phyloP scores from a whole-genome alignment of 2,888 invertebrate genomes.

The Rutpela maculata region DNA sequence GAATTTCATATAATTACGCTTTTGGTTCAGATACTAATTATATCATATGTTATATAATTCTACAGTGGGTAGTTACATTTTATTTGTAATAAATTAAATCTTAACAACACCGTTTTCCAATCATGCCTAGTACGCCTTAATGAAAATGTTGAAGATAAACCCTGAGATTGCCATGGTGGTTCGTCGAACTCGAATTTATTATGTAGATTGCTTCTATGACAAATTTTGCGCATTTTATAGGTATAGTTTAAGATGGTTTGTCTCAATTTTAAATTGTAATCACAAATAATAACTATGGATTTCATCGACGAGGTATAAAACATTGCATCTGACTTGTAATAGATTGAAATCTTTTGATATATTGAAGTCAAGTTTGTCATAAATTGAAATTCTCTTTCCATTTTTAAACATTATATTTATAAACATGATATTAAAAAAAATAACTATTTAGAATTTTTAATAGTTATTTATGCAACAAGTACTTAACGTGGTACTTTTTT shows the following conservation, averaged over 20 bases:
- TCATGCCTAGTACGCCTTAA: neutral
- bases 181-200: constrained; percentile 47
- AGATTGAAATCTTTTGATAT: no score
- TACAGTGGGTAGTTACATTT: constrained; percentile 20
- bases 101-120: neutral
- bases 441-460: no score
- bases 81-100: constrained; percentile 7
- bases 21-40: constrained; percentile 32
- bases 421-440: no score
- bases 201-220: constrained; percentile 50
- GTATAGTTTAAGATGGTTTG: constrained; percentile 47
- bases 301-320: no score
- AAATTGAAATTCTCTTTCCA: no score
- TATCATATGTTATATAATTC: constrained; percentile 12
- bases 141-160: constrained; percentile 15
- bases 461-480: no score
- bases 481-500: no score
- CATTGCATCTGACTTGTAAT: no score
- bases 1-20: constrained; percentile 31
- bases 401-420: no score
- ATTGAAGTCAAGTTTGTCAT: no score
- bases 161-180: constrained; percentile 44
- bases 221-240: constrained; percentile 49
- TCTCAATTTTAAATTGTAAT: constrained; percentile 26
- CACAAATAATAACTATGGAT: neutral